Evolutionary conservation across 1,140 invertebrate species (phyloP).

Genomic region (Glomeris maerens): DNA sequence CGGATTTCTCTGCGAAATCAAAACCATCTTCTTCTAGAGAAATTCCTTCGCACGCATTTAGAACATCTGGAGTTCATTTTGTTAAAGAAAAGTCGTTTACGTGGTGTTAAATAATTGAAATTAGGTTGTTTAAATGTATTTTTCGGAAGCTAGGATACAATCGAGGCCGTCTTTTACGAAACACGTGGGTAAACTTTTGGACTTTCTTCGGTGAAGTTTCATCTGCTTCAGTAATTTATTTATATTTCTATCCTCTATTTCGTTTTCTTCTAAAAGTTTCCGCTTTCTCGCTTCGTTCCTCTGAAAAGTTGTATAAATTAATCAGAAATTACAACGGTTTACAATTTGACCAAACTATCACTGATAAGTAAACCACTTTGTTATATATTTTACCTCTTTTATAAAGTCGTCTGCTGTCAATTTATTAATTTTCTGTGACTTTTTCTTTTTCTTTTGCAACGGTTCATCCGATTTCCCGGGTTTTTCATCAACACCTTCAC

Average conservation of each 20-base stretch:
- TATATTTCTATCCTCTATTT: conserved; percentile 63
- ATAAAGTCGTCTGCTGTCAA: no score
- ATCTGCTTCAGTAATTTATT: conserved; percentile 67
- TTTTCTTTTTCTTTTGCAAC: no score
- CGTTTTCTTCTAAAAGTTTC: conserved; percentile 51
- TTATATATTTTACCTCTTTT: no score
- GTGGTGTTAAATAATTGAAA: neutral
- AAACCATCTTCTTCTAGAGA: conserved; percentile 6
- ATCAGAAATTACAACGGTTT: no score
- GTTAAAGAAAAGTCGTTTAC: conserved; percentile 21
- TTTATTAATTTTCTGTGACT: no score
- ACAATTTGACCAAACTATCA: no score
- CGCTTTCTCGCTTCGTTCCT: conserved; percentile 43
- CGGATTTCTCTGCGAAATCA: neutral
- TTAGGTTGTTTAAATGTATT: conserved; percentile 10
- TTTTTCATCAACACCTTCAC: no score
- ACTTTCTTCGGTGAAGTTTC: conserved; percentile 60
- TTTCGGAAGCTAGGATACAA: conserved; percentile 61
- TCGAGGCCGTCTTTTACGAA: conserved; percentile 70
- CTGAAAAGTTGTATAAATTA: no score
- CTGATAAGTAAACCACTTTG: no score
- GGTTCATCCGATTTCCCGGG: no score
- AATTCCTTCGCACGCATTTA: neutral
- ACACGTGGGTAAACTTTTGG: conserved; percentile 55
- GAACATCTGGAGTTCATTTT: conserved; percentile 16